Evolutionary conservation across 30 jellyfish, hydroid and myxozoan species (phyloP).

Genomic region (Hydractinia echinata): DNA sequence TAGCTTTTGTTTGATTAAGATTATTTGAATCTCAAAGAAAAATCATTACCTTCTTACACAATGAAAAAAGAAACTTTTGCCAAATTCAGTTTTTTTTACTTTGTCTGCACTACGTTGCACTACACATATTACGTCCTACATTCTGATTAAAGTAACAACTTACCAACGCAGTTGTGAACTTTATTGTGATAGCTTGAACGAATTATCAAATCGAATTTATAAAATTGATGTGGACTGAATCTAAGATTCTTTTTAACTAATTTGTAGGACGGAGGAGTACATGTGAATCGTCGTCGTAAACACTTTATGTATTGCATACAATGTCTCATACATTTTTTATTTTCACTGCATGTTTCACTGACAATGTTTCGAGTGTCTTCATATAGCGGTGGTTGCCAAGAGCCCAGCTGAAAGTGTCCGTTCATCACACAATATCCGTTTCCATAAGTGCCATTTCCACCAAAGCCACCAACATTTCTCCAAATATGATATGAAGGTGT

Average conservation of each 20-base stretch:
- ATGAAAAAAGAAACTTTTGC: too few species aligned
- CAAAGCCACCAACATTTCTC: conserved; percentile 60
- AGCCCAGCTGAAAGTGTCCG: conserved; percentile 64
- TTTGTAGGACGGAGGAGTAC: conserved; percentile 47
- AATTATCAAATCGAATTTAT: conserved; percentile 43
- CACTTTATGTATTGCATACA: conserved; percentile 25
- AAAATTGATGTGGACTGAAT: conserved; percentile 28
- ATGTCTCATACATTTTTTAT: not conserved
- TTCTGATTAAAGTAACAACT: not conserved
- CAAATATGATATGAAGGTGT: conserved; percentile 54
- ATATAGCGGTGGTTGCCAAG: conserved; percentile 12
- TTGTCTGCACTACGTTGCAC: too few species aligned
- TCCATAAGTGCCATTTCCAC: conserved; percentile 73
- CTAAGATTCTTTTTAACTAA: conserved; percentile 32
- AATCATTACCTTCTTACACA: too few species aligned
- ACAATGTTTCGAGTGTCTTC: not conserved
- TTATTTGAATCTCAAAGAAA: too few species aligned
- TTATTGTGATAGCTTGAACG: conserved; percentile 53
- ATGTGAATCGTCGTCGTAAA: conserved; percentile 71
- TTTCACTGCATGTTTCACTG: not conserved
- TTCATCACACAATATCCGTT: conserved; percentile 72
- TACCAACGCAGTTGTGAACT: conserved; percentile 73
- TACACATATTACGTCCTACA: too few species aligned
- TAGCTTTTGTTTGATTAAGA: too few species aligned
- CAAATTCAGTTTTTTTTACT: too few species aligned